Evolutionary conservation across 2,888 invertebrate genomes (phyloP), one percentile per base, ranked within the genome.

Genomic region (Gasteruption jaculator): DNA sequence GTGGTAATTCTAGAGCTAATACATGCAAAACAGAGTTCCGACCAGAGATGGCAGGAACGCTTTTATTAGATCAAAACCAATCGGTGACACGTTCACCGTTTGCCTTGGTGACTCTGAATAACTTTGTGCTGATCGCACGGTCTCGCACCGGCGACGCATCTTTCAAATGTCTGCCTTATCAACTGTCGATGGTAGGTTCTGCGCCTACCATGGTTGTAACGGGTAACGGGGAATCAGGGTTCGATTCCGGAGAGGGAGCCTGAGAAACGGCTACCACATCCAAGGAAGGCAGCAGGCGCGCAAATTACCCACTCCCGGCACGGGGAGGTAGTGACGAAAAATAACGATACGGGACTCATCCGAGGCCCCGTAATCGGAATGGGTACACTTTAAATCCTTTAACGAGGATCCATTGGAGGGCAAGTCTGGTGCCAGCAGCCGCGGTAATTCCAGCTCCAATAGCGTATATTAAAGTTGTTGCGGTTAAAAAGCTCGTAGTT

Each of bases 201-300:
- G n/a, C n/a, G n/a, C n/a, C n/a, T n/a, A n/a, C n/a, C 38, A 38
- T 38, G 38, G 38, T 38, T 38, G 74, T 76, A 73, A 81, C 79
- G 79, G 54, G 80, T 82, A 79, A 81, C 80, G 80, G 80, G 77
- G 80, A 80, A 82, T 81, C 76, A 80, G 81, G 80, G 80, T 81
- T 82, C 78, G 78, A 79, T 80, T 81, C 79, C 78, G 79, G 78
- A 79, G 80, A 80, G 78, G 77, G 77, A 79, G 79, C 79, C 77
- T 79, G 78, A 79, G 78, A 79, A 78, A 79, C 76, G 77, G 79
- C 78, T 78, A 79, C 77, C 78, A 79, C 77, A 77, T 79, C 79
- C 75, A 79, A 80, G 79, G 80, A 80, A 78, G 79, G 80, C 80
- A 81, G 80, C 80, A 80, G 78, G 78, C 78, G 77, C 78, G 78